Percentiles rank a stretch among this genome's conserved stretches.
These are phyloP conservation scores for Leptopterna dolabrata DNA, from an alignment of 2,888 invertebrate genomes.

Conservation along the genomic window DNA sequence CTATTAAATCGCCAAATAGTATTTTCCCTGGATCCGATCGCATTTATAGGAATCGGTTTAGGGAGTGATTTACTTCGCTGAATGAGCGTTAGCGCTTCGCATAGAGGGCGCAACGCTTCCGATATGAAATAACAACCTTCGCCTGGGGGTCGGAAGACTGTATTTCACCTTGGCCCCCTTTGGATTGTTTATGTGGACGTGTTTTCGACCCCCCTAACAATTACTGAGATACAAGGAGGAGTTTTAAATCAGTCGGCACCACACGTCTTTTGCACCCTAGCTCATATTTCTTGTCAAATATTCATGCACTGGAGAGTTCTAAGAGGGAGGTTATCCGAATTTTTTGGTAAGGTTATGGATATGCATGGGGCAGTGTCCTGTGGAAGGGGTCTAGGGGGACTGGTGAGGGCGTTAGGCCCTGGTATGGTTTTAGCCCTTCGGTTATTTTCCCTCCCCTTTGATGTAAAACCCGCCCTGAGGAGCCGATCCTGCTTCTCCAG, in stretches of 20 bases:
- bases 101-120: slow-evolving; percentile 2
- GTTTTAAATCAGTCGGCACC: slow-evolving; percentile 53
- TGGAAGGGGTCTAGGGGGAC: not conserved
- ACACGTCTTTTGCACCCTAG: slow-evolving; percentile 36
- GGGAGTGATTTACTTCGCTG: not conserved
- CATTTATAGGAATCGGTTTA: slow-evolving; percentile 1
- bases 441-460: slow-evolving; percentile 42
- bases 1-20: slow-evolving; percentile 10
- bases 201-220: slow-evolving; percentile 45
- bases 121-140: slow-evolving; percentile 31
- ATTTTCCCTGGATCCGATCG: not conserved
- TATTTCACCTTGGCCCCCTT: slow-evolving; percentile 47
- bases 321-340: not conserved
- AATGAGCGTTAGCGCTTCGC: not conserved
- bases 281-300: slow-evolving; percentile 48
- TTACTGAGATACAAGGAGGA: slow-evolving; percentile 52
- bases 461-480: slow-evolving; percentile 44
- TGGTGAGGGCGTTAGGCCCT: not conserved
- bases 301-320: slow-evolving; percentile 19
- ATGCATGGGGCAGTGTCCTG: not conserved
- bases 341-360: slow-evolving; percentile 10
- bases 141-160: not conserved
- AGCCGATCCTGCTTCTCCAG: not conserved
- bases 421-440: slow-evolving; percentile 26
- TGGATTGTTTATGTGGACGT: slow-evolving; percentile 43